Evolutionary conservation across 2,113 vertebrate genomes (phyloP).

Genomic region (Caretta caretta): DNA sequence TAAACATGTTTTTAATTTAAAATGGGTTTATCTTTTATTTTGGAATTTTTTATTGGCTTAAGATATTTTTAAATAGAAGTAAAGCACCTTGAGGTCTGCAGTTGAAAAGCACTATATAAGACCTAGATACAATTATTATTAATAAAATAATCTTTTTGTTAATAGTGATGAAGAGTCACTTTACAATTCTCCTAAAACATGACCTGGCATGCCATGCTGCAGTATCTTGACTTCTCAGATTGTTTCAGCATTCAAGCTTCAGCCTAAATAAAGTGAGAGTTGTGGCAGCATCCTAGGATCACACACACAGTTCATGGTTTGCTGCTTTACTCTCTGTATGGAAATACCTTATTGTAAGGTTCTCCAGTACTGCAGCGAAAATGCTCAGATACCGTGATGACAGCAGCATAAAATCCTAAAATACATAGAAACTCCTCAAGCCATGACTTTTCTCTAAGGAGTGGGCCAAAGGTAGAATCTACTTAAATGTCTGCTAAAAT

Average conservation of each 20-base stretch:
- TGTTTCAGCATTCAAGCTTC: neutral
- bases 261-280: neutral
- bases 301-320: slow-evolving; percentile 4
- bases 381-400: neutral
- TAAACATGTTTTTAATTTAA: neutral
- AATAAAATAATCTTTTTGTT: neutral
- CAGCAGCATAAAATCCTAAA: neutral
- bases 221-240: neutral
- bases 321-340: neutral
- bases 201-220: neutral
- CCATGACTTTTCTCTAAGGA: neutral
- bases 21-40: neutral
- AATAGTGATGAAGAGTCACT: neutral
- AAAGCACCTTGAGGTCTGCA: neutral
- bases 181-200: slow-evolving; percentile 10
- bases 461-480: neutral
- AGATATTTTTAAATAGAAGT: neutral
- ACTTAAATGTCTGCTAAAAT: neutral
- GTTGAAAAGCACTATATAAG: neutral
- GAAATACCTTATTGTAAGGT: neutral
- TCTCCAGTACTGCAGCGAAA: neutral
- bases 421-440: neutral
- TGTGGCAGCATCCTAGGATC: neutral
- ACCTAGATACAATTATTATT: neutral
- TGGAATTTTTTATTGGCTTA: neutral